phyloP scores from a whole-genome alignment of 2,888 invertebrate genomes.

The Lasius platythorax region DNA sequence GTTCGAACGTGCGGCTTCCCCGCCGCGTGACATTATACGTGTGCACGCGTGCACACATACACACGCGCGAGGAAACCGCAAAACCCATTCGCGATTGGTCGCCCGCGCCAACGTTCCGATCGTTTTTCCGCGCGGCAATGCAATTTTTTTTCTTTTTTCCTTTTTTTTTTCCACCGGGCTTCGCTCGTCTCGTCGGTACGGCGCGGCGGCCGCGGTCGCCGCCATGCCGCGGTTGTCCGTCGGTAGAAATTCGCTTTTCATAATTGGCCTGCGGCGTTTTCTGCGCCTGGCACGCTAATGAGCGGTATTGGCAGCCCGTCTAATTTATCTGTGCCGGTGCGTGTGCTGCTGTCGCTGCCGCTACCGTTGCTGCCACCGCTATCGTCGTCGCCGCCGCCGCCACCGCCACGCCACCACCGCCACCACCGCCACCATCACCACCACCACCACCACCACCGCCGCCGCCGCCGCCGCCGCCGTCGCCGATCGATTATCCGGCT shows the following conservation, averaged over 20 bases:
- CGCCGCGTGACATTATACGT: neutral
- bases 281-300: constrained; percentile 73
- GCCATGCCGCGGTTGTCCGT: constrained; percentile 53
- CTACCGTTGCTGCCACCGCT: constrained; percentile 52
- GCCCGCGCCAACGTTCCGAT: constrained; percentile 49
- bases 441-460: constrained; percentile 40
- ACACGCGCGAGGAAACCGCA: constrained; percentile 63
- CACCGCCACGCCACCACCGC: constrained; percentile 33
- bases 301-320: constrained; percentile 75
- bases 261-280: constrained; percentile 73
- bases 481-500: constrained; percentile 73
- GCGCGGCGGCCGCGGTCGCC: constrained; percentile 18
- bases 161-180: constrained; percentile 14
- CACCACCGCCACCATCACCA: constrained; percentile 44
- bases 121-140: constrained; percentile 40
- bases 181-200: constrained; percentile 36
- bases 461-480: constrained; percentile 45
- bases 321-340: constrained; percentile 73
- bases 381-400: constrained; percentile 1
- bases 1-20: neutral
- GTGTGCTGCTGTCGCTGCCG: constrained; percentile 61
- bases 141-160: constrained; percentile 29
- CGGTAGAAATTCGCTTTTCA: constrained; percentile 68
- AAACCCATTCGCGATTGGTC: constrained; percentile 69
- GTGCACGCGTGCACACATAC: constrained; percentile 8